Conservation (phyloP, 2,888 invertebrate genomes). For the Campoplex nolae region DNA sequence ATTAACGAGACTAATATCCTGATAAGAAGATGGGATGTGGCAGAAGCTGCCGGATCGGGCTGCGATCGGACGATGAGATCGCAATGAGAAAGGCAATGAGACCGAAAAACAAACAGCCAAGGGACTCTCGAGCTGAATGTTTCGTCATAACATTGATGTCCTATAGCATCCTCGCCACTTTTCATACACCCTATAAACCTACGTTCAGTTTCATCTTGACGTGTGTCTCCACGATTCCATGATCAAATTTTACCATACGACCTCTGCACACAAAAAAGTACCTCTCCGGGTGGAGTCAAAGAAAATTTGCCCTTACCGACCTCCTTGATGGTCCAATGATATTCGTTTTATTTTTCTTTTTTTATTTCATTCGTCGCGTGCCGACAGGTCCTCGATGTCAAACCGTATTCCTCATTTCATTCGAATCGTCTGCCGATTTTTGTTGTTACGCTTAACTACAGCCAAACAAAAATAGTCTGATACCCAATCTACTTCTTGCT, state of each 20-base stretch:
- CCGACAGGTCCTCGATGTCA: conserved; percentile 36
- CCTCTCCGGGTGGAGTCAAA: conserved; percentile 6
- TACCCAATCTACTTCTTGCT: background rate
- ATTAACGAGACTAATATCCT: background rate
- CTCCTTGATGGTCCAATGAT: conserved; percentile 34
- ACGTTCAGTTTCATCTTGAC: background rate
- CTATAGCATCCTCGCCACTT: background rate
- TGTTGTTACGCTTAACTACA: background rate
- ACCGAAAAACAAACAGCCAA: background rate
- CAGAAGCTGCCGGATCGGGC: too few relatives aligned
- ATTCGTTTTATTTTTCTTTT: background rate
- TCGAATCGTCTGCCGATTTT: background rate
- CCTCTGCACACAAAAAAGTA: conserved; percentile 14
- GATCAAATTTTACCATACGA: background rate
- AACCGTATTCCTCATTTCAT: conserved; percentile 12
- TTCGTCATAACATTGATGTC: too few relatives aligned
- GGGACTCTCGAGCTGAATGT: background rate
- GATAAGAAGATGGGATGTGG: background rate
- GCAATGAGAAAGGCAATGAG: too few relatives aligned
- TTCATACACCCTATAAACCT: background rate
- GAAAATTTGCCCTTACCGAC: conserved; percentile 1
- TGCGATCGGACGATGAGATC: too few relatives aligned
- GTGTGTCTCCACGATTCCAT: background rate
- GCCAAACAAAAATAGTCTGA: background rate
- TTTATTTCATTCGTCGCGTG: conserved; percentile 28